These are phyloP conservation scores for Cyclophora punctaria DNA, from an alignment of 2,888 invertebrate species.

Conservation along the genomic window DNA sequence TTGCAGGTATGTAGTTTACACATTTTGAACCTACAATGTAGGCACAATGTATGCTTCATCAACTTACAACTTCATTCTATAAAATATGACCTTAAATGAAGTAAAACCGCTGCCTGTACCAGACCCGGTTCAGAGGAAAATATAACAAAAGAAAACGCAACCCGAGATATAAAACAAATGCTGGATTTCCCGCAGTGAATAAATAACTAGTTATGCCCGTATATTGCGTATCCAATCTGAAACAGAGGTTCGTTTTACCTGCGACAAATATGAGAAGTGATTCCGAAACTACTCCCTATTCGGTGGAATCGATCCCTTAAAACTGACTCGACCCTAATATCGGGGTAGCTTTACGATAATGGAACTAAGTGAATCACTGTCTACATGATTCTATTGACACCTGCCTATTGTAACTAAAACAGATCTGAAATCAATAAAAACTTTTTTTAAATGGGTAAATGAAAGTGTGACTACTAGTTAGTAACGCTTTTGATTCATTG, in stretches of 20 bases:
- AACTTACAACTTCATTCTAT: too few species aligned
- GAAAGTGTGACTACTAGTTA: too few species aligned
- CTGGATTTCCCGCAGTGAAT: constrained; percentile 14
- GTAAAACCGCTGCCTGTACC: too few species aligned
- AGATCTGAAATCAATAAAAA: constrained; percentile 13
- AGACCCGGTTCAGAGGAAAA: too few species aligned
- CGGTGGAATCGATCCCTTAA: constrained; percentile 31
- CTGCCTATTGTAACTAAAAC: constrained; percentile 12
- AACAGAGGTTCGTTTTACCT: constrained; percentile 29
- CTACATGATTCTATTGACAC: constrained; percentile 17
- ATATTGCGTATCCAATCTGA: constrained; percentile 23
- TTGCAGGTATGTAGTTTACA: too few species aligned
- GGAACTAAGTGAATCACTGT: constrained; percentile 26
- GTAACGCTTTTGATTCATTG: too few species aligned
- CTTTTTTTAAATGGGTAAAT: too few species aligned
- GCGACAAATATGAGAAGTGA: constrained; percentile 30
- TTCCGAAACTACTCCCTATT: constrained; percentile 17
- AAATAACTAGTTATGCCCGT: constrained; percentile 23
- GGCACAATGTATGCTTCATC: too few species aligned
- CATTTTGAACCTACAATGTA: too few species aligned
- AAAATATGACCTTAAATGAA: too few species aligned
- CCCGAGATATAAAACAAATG: constrained; percentile 7
- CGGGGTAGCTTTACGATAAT: constrained; percentile 24
- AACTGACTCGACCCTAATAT: constrained; percentile 36
- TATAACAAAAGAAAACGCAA: constrained; percentile 3